Percentiles rank a stretch among this genome's conserved stretches.
Evolutionary conservation across 1,140 invertebrate genomes (phyloP).

Genomic region (Laupala kohalensis): DNA sequence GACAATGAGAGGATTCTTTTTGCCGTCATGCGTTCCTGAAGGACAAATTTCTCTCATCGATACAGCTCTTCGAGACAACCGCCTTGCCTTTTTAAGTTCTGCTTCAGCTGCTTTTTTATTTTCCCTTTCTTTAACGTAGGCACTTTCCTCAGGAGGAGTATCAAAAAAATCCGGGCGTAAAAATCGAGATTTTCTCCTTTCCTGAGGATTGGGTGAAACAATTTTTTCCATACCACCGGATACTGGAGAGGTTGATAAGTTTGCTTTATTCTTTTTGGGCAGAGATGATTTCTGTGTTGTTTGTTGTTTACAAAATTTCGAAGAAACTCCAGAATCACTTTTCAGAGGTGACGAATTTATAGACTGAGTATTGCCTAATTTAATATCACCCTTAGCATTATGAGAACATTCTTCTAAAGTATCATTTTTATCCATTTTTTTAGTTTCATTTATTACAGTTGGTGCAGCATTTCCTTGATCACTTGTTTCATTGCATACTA

Average conservation of each 20-base stretch:
- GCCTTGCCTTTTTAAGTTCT: conserved; percentile 12
- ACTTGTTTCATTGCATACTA: no score
- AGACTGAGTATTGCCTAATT: no score
- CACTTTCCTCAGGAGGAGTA: conserved; percentile 50
- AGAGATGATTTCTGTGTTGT: conserved; percentile 37
- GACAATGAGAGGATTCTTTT: neutral
- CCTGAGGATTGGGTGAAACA: neutral
- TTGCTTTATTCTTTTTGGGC: conserved; percentile 37
- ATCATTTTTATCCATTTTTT: no score
- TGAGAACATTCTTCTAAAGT: no score
- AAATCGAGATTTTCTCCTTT: conserved; percentile 17
- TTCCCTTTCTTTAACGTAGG: conserved; percentile 50
- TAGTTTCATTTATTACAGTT: no score
- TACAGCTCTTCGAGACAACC: neutral
- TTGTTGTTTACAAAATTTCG: no score
- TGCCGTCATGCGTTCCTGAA: neutral
- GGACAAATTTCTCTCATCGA: neutral
- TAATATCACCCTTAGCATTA: no score
- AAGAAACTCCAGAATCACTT: no score
- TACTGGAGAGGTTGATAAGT: no score
- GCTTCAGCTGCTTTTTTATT: conserved; percentile 33
- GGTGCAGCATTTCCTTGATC: no score
- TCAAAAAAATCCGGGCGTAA: conserved; percentile 66
- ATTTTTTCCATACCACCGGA: conserved; percentile 19
- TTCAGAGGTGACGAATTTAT: no score